Evolutionary conservation across 2,113 vertebrate genomes (phyloP), one percentile per base, ranked within the genome.

Genomic region (Hyaena hyaena): DNA sequence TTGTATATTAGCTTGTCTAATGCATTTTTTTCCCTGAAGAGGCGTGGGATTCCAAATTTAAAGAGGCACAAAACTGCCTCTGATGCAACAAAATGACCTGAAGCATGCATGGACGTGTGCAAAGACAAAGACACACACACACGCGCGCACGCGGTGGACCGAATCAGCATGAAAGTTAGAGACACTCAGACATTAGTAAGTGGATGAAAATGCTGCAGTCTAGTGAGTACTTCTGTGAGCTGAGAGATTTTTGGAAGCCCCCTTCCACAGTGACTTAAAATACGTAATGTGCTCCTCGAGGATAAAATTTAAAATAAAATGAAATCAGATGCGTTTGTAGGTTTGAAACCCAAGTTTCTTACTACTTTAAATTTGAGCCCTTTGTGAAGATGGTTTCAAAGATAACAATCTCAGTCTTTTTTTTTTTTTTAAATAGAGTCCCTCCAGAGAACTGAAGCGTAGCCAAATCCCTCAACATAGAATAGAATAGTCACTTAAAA

Each of bases 301-400:
- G 85, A 96, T 97, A 92, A 96, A 83, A 96, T 97, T 97, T 96
- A 94, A 97, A 97, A 96, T 92, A 97, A 95, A 98, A 96, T 83
- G 94, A 93, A 97, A 95, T 97, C 96, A 97, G 88, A 97, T 97
- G 95, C 26, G 15, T 97, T 94, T 96, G 82, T 94, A 96, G 76
- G 85, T 96, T 98, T 97, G 53, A 97, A 97, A 97, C 73, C 85
- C 88, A 96, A 95, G 81, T 95, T 96, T 97, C 94, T 96, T 97
- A 79, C 61, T 69, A 95, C 93, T 97, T 98, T 93, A 95, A 45
- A 96, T 95, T 94, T 88, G 95, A 97, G 58, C 45, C 81, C 84
- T 91, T 97, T 93, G 95, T 97, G 88, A 97, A 96, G 94, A 97
- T 95, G 66, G 81, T 95, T 97, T 96, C 88, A 94, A 97, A 94